phyloP scores from a whole-genome alignment of 30 jellyfish, hydroid and myxozoan species.

The Aurelia coerulea region DNA sequence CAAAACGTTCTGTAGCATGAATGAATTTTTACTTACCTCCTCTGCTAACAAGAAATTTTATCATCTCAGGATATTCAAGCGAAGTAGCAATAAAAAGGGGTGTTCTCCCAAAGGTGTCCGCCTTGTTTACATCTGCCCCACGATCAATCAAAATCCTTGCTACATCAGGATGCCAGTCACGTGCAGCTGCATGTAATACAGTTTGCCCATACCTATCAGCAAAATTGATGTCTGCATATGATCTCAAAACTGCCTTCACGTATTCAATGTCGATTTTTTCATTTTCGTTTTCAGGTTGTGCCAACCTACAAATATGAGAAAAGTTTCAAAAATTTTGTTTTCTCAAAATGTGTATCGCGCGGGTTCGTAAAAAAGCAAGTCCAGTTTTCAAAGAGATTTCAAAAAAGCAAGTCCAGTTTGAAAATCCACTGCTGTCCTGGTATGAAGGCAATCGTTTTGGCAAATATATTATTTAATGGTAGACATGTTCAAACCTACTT shows the following conservation, averaged over 20 bases:
- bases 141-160: conserved; percentile 54
- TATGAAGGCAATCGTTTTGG: too few relatives aligned
- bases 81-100: conserved; percentile 58
- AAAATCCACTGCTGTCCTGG: too few relatives aligned
- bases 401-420: too few relatives aligned
- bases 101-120: conserved; percentile 52
- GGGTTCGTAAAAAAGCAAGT: too few relatives aligned
- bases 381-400: too few relatives aligned
- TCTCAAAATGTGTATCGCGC: too few relatives aligned
- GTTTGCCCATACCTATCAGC: conserved; percentile 75
- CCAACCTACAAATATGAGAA: conserved; percentile 13
- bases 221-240: conserved; percentile 75
- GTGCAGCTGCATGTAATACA: conserved; percentile 69
- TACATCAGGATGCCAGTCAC: conserved; percentile 81
- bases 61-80: conserved; percentile 57
- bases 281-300: conserved; percentile 15
- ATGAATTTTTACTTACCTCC: conserved; percentile 41
- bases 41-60: conserved; percentile 30
- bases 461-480: too few relatives aligned
- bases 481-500: too few relatives aligned
- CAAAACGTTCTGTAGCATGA: too few relatives aligned
- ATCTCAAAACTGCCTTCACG: conserved; percentile 35
- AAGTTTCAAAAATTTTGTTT: neutral
- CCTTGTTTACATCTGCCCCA: conserved; percentile 62
- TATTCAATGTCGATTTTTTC: conserved; percentile 33